Base-by-base conservation (phyloP, 2,797 vertebrate genomes). In the Enteromius treurensis region DNA sequence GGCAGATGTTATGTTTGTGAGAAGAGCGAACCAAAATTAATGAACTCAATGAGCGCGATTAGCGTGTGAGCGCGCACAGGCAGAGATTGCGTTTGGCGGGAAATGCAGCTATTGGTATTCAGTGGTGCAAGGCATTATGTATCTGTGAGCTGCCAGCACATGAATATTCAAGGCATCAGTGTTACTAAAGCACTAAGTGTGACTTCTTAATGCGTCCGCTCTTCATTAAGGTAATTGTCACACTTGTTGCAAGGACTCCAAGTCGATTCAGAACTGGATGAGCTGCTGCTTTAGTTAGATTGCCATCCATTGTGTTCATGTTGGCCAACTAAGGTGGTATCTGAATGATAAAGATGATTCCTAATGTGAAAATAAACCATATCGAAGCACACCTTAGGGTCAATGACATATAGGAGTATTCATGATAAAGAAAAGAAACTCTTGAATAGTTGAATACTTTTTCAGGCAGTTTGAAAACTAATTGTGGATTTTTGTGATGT, bases 81-180 rank as follows among this genome's bases (percentile, higher is more conserved):
- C 88, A 86, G 87, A 87, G 81, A 89, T 87, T 79, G 82, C 85
- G 90, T 81, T 85, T 88, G 83, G 80, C 85, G 88, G 91, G 87
- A 94, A 93, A 94, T 94, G 90, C 85, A 84, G 90, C 83, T 80
- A 94, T 95, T 95, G 92, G 92, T 95, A 95, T 95, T 94, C 92
- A 93, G 88, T 84, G 83, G 90, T 81, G 86, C 86, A 60, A 86
- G 55, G 81, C 68, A 75, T 86, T 88, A 92, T 93, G 90, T 88
- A 92, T 90, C 88, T 87, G 88, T 87, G 89, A 91, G 89, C 89
- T 89, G 88, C 90, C 86, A 88, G 88, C 79, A 80, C 91, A 94
- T 94, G 92, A 94, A 95, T 95, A 94, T 95, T 94, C 93, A 95
- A 89, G 2, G 9, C 79, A 87, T 86, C 86, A 85, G 90, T 90